Evolutionary conservation across 53 echinoderm and acorn worm genomes (phyloP).

Genomic region (Temnopleurus reevesii): DNA sequence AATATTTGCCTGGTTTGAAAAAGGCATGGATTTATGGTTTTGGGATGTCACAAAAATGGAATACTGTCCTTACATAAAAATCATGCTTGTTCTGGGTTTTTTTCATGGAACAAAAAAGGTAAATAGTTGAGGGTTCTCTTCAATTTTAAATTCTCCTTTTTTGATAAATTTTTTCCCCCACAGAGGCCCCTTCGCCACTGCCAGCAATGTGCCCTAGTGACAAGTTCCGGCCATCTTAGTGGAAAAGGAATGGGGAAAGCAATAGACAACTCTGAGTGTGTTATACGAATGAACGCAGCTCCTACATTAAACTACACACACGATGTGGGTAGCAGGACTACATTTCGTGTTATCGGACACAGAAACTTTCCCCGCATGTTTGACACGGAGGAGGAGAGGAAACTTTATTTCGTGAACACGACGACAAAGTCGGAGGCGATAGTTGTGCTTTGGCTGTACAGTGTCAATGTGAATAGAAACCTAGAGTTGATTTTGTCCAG

Average conservation of each 20-base stretch:
- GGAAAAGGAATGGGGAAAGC: constrained; percentile 78
- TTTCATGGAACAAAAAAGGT: no score
- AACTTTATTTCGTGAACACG: constrained; percentile 58
- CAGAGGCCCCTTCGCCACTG: constrained; percentile 66
- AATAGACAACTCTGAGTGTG: constrained; percentile 80
- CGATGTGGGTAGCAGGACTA: constrained; percentile 84
- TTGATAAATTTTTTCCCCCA: background rate
- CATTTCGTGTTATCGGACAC: constrained; percentile 86
- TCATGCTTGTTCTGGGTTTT: no score
- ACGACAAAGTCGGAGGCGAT: constrained; percentile 69
- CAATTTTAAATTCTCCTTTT: background rate
- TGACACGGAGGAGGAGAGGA: constrained; percentile 72
- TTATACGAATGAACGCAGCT: constrained; percentile 96
- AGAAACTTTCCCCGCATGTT: constrained; percentile 93
- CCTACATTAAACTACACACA: constrained; percentile 72
- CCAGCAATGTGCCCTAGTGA: constrained; percentile 80
- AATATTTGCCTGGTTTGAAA: no score
- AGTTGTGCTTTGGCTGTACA: constrained; percentile 76
- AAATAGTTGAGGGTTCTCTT: no score
- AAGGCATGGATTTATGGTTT: no score
- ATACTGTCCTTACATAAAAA: no score
- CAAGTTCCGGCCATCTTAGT: constrained; percentile 90
- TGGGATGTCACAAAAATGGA: no score
- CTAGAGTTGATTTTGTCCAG: constrained; percentile 61
- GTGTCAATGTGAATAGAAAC: constrained; percentile 71